Evolutionary conservation across 2,888 invertebrate species (phyloP), one percentile per base, ranked within the genome.

Genomic region (Clivina fossor): DNA sequence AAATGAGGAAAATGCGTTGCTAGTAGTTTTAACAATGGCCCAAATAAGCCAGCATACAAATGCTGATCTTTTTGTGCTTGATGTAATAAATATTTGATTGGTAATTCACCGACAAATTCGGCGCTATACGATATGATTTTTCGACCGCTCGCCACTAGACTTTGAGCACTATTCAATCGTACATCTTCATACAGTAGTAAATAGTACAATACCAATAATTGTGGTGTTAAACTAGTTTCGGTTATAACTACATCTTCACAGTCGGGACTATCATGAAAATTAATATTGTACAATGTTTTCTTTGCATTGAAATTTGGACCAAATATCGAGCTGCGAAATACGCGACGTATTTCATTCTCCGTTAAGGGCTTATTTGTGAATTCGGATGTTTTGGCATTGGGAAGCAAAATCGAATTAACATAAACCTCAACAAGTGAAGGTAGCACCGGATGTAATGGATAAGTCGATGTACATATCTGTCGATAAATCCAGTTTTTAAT

Each of bases 401-500:
- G 81, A 15, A 88, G 79, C 11, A 96, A 82, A 58, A 96, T 87
- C 2, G 95, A 95, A 71, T 90, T 92, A 0, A 97, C 93, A 67
- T 93, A 98, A 0, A 93, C 94, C 75, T 97, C 96, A 1, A 97
- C 90, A 20, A 98, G 77, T 2, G 90, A 88, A 0, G 96, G 94
- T 72, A 97, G 80, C 1, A 95, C 91, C 0, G 95, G 90, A 76
- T 98, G 97, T 40, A 98, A 74, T 0, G 97, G 97, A n/a, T 90
- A 84, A 1, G 85, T 84, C 62, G 92, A 89, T 62, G 85, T 85
- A 68, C 93, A 90, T 54, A 97, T 89, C 76, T 98, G 97, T 62
- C 85, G 84, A 68, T 93, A 96, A 61, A 97, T 96, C 97, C 97
- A 97, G 66, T 87, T 90, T 75, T 94, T 95, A 4, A 97, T 95